Percentiles rank a stretch among this genome's conserved stretches.
Evolutionary conservation across 1,140 invertebrate species (phyloP).

Genomic region (Cecropterus lyciades): DNA sequence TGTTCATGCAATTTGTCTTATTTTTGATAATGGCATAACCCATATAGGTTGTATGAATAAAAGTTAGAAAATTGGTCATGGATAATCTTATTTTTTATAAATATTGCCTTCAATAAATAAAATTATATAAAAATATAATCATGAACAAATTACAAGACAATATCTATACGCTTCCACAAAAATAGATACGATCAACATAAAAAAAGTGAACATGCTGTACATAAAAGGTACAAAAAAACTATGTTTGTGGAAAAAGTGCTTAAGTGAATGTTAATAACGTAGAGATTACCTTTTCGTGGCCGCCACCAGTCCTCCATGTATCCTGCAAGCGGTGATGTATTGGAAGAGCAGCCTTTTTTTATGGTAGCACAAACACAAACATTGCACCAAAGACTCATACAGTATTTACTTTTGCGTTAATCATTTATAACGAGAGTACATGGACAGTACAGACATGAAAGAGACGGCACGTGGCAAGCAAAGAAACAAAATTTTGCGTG

Average conservation of each 20-base stretch:
- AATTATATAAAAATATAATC: neutral
- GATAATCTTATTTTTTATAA: too few species aligned
- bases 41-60: too few species aligned
- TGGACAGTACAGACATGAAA: conserved; percentile 35
- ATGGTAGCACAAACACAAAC: conserved; percentile 86
- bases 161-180: conserved; percentile 26
- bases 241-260: conserved; percentile 43
- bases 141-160: conserved; percentile 30
- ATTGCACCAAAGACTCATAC: conserved; percentile 81
- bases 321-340: conserved; percentile 96
- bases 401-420: conserved; percentile 79
- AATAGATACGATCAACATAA: conserved; percentile 16
- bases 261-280: conserved; percentile 65
- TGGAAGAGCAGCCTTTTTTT: conserved; percentile 93
- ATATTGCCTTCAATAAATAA: too few species aligned
- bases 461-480: conserved; percentile 54
- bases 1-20: conserved; percentile 39
- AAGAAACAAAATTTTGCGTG: conserved; percentile 52
- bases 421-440: conserved; percentile 17
- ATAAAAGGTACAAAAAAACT: conserved; percentile 23
- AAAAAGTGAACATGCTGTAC: conserved; percentile 26
- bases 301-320: conserved; percentile 98
- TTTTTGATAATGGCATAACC: too few species aligned
- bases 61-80: too few species aligned
- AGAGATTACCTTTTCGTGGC: conserved; percentile 94